Evolutionary conservation across 2,888 invertebrate species (phyloP).

Genomic region (Drosophila picticornis): DNA sequence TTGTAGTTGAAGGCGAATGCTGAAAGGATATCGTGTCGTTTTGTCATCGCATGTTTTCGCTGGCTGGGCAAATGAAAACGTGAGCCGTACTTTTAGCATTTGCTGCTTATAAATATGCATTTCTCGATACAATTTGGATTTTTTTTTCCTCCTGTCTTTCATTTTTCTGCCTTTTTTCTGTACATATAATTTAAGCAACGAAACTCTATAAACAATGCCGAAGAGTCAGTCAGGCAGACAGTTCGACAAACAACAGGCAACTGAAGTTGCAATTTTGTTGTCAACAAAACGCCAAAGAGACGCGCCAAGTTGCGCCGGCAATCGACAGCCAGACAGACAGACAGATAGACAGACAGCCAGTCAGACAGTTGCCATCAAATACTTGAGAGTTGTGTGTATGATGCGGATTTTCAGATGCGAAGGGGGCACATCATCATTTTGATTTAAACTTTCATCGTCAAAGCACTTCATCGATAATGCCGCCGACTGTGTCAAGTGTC

Average conservation of each 20-base stretch:
- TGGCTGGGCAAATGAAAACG: constrained; percentile 71
- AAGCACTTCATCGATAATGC: constrained; percentile 38
- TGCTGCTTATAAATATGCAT: constrained; percentile 77
- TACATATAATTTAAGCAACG: constrained; percentile 73
- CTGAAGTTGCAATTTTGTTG: constrained; percentile 79
- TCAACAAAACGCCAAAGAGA: constrained; percentile 65
- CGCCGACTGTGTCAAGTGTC: constrained; percentile 73
- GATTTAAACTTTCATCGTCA: constrained; percentile 72
- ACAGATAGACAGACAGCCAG: constrained; percentile 2
- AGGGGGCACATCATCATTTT: constrained; percentile 50
- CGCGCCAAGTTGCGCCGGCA: constrained; percentile 53
- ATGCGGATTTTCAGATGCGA: constrained; percentile 25
- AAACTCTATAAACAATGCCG: constrained; percentile 74
- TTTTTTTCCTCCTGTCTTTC: constrained; percentile 29
- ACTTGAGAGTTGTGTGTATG: constrained; percentile 55
- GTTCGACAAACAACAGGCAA: constrained; percentile 51
- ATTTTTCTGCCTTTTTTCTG: constrained; percentile 36
- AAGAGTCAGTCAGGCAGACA: constrained; percentile 22
- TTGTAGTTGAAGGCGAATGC: constrained; percentile 32
- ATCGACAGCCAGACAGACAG: constrained; percentile 52
- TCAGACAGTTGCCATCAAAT: constrained; percentile 75
- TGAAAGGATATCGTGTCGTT: constrained; percentile 81
- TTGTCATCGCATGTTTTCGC: constrained; percentile 78
- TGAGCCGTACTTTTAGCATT: constrained; percentile 65
- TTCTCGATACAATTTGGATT: constrained; percentile 57